A percentile compares a stretch with the other conserved stretches of the same genome.
Conservation (phyloP, 2,888 invertebrate genomes). For the Sericinus montela region DNA sequence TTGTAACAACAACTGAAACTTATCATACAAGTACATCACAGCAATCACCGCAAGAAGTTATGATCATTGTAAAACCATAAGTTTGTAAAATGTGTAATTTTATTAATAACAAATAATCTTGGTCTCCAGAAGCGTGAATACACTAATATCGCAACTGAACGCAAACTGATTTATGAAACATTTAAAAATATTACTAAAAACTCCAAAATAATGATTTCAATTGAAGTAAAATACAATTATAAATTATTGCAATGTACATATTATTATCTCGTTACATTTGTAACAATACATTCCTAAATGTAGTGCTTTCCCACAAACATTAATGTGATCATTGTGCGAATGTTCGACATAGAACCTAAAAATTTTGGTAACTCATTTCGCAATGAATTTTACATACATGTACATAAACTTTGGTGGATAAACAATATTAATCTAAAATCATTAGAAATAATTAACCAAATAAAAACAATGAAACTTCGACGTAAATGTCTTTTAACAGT, state of each 20-base stretch:
- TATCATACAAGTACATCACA: constrained; percentile 40
- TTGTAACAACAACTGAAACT: constrained; percentile 23
- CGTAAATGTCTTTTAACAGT: constrained; percentile 58
- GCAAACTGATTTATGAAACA: background rate
- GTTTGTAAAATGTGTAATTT: constrained; percentile 1
- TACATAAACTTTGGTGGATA: constrained; percentile 63
- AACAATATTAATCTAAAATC: constrained; percentile 55
- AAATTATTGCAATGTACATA: constrained; percentile 1
- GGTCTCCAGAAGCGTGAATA: background rate
- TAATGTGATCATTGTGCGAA: constrained; percentile 41
- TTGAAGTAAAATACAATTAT: constrained; percentile 1
- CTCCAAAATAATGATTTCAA: background rate
- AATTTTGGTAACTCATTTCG: constrained; percentile 49
- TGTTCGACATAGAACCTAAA: constrained; percentile 45
- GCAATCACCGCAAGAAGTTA: constrained; percentile 31
- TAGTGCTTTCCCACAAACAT: constrained; percentile 7
- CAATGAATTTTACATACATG: constrained; percentile 24
- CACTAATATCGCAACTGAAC: background rate
- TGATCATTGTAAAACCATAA: constrained; percentile 6
- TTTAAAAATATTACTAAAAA: background rate
- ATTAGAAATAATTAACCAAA: constrained; percentile 68
- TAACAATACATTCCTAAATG: background rate
- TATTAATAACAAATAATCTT: background rate
- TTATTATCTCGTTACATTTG: background rate
- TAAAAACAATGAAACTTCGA: constrained; percentile 50